Percentiles rank a stretch among this genome's conserved stretches.
These are phyloP conservation scores for Drosophila biarmipes DNA, from an alignment of 1,140 invertebrate species.

Conservation along the genomic window DNA sequence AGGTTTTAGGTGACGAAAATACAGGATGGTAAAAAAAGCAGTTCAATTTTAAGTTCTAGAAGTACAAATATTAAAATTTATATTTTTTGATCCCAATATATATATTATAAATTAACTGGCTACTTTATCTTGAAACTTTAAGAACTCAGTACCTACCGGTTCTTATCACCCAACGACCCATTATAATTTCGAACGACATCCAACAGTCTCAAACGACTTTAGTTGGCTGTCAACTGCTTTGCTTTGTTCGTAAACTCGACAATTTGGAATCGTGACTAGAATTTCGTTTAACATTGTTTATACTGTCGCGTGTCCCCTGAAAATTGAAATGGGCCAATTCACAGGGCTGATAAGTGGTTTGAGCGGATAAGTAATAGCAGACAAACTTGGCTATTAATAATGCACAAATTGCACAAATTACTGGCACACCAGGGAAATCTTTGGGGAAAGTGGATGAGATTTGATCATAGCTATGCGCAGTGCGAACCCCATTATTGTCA, in stretches of 20 bases:
- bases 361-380: slow-evolving; percentile 2
- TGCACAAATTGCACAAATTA: slow-evolving; percentile 41
- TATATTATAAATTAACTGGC: background rate
- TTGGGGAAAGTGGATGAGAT: background rate
- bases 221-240: slow-evolving; percentile 27
- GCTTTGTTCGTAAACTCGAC: slow-evolving; percentile 8
- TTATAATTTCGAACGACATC: slow-evolving; percentile 10
- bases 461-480: slow-evolving; percentile 4
- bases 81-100: too few species aligned
- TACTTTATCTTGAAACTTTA: slow-evolving; percentile 6
- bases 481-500: slow-evolving; percentile 30
- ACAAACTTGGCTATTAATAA: slow-evolving; percentile 10
- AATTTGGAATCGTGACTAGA: slow-evolving; percentile 19
- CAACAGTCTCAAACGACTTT: slow-evolving; percentile 6
- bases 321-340: slow-evolving; percentile 22
- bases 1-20: slow-evolving; percentile 2
- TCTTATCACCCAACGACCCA: slow-evolving; percentile 19
- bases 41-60: too few species aligned
- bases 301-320: slow-evolving; percentile 45
- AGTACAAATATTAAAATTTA: too few species aligned
- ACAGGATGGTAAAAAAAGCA: too few species aligned
- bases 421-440: slow-evolving; percentile 11
- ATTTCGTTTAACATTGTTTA: slow-evolving; percentile 24
- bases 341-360: slow-evolving; percentile 38
- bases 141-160: background rate